Evolutionary conservation across 2,113 vertebrate species (phyloP).

Genomic region (Galbula dea): DNA sequence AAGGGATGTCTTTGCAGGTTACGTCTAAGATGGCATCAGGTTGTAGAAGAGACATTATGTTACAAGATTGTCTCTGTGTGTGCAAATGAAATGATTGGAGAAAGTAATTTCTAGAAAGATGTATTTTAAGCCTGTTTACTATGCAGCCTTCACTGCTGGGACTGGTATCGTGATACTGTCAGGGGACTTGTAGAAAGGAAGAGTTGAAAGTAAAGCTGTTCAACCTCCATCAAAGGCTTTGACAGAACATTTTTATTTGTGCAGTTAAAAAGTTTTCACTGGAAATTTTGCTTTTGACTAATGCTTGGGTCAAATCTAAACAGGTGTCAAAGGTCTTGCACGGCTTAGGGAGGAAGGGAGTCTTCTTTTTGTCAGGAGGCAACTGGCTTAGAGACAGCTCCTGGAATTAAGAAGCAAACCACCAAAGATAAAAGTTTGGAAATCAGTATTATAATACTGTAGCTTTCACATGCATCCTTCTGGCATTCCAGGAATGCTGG

Average conservation of each 20-base stretch:
- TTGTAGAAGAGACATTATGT: neutral
- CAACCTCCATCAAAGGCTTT: conserved; percentile 8
- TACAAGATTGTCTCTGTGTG: neutral
- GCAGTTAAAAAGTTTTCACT: neutral
- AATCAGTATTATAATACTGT: neutral
- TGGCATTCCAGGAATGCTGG: neutral
- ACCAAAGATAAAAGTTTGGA: neutral
- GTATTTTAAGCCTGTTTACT: conserved; percentile 6
- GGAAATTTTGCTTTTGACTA: neutral
- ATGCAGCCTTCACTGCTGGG: neutral
- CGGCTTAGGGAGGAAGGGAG: neutral
- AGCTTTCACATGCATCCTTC: neutral
- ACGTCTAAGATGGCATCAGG: neutral
- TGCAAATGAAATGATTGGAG: neutral
- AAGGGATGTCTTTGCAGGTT: neutral
- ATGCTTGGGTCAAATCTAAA: neutral
- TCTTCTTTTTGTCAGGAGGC: neutral
- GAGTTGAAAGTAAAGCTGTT: conserved; percentile 2
- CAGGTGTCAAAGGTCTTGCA: neutral
- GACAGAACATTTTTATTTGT: neutral
- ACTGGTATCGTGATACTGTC: neutral
- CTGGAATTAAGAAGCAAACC: neutral
- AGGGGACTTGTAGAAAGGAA: neutral
- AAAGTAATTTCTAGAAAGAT: conserved; percentile 1
- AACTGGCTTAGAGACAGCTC: neutral